Conservation (phyloP, 2,797 vertebrate species). For the Capromys pilorides region DNA sequence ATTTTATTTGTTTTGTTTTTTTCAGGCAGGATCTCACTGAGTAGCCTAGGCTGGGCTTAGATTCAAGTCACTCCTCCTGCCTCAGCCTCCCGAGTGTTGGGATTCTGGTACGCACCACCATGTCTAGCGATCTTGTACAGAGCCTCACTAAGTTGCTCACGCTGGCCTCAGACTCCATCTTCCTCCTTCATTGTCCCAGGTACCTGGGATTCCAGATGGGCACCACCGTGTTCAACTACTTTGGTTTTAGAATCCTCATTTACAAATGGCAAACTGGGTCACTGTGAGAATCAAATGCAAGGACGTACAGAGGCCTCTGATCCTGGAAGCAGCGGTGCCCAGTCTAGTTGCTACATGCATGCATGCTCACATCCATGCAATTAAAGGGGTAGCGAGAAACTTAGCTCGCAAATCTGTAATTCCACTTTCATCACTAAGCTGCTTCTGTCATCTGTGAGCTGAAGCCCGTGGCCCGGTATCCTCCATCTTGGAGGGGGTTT, state of each 20-base stretch:
- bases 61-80: background rate
- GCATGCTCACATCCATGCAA: background rate
- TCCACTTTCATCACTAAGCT: background rate
- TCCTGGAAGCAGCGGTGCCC: background rate
- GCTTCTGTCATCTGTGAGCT: background rate
- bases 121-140: background rate
- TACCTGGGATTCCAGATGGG: background rate
- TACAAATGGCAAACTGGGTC: background rate
- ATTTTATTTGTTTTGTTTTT: background rate
- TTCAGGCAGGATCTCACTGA: background rate
- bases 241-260: slow-evolving; percentile 26
- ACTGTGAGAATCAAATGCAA: background rate
- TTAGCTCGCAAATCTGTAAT: background rate
- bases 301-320: background rate
- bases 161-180: background rate
- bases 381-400: background rate
- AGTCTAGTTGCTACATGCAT: background rate
- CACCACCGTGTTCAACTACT: background rate
- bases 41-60: background rate
- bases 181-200: background rate
- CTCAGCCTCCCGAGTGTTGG: background rate
- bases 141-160: background rate
- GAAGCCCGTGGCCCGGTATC: background rate
- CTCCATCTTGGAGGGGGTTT: background rate
- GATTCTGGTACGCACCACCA: background rate